A percentile compares a stretch with the other conserved stretches of the same genome.
phyloP scores from a whole-genome alignment of 2,888 invertebrate species.

The Labia minor region DNA sequence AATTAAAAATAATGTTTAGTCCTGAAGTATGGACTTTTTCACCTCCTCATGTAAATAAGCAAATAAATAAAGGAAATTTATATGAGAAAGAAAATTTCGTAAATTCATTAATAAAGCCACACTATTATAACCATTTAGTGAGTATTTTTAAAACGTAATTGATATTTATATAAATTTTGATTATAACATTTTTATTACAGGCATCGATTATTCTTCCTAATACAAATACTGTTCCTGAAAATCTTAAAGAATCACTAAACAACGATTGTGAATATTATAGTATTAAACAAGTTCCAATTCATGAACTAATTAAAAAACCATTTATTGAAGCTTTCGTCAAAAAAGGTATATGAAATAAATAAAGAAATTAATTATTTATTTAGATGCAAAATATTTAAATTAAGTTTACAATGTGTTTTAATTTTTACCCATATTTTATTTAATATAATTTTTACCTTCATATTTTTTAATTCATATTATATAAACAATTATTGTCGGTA shows the following conservation, averaged over 20 bases:
- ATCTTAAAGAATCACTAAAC: constrained; percentile 34
- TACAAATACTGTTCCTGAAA: constrained; percentile 36
- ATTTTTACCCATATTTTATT: too few species aligned
- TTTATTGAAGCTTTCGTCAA: constrained; percentile 47
- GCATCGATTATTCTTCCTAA: constrained; percentile 45
- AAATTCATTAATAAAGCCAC: constrained; percentile 34
- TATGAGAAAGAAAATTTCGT: constrained; percentile 23
- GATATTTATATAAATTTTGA: background rate
- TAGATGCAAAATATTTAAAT: too few species aligned
- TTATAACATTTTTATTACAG: constrained; percentile 34
- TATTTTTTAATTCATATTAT: constrained; percentile 17
- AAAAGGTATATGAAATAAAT: constrained; percentile 38
- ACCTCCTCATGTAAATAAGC: constrained; percentile 35
- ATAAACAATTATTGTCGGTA: too few species aligned
- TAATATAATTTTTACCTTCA: too few species aligned
- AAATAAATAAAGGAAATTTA: constrained; percentile 26
- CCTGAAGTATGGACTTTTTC: constrained; percentile 46
- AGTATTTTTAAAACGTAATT: constrained; percentile 26
- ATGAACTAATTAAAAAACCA: constrained; percentile 38
- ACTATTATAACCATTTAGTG: constrained; percentile 46
- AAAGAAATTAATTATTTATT: background rate
- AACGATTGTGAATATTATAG: constrained; percentile 46
- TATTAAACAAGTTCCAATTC: constrained; percentile 37
- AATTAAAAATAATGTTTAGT: constrained; percentile 39
- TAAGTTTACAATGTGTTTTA: background rate